These are phyloP conservation scores for Stramonita haemastoma DNA, from an alignment of 2,888 invertebrate genomes.

Conservation along the genomic window DNA sequence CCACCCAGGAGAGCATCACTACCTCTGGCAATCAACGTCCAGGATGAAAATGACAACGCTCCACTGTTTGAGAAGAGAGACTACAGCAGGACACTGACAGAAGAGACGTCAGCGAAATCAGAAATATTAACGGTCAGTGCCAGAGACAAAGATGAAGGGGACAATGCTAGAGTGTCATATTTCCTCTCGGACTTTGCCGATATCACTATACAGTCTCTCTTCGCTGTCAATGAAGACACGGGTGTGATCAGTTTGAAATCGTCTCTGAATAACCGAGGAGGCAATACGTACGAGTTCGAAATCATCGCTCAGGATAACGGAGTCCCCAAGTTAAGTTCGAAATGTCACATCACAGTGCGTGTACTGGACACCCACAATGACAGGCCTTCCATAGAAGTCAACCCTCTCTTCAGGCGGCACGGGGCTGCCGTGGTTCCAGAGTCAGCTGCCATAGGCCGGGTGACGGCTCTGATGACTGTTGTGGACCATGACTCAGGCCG, in stretches of 20 bases:
- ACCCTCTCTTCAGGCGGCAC: slow-evolving; percentile 39
- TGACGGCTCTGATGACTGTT: slow-evolving; percentile 48
- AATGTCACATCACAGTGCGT: slow-evolving; percentile 43
- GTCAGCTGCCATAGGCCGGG: slow-evolving; percentile 47
- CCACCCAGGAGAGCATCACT: slow-evolving; percentile 34
- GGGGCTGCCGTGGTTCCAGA: slow-evolving; percentile 48
- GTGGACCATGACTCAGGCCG: slow-evolving; percentile 48
- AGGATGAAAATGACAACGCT: slow-evolving; percentile 49
- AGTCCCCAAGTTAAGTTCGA: slow-evolving; percentile 43
- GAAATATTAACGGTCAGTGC: slow-evolving; percentile 47
- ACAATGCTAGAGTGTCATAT: slow-evolving; percentile 50
- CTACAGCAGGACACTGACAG: slow-evolving; percentile 46
- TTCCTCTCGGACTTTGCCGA: slow-evolving; percentile 41
- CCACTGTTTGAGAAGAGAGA: slow-evolving; percentile 42
- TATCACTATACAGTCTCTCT: slow-evolving; percentile 39
- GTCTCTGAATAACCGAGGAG: slow-evolving; percentile 47
- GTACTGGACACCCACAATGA: slow-evolving; percentile 52
- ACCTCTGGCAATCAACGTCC: slow-evolving; percentile 42
- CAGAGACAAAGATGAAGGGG: slow-evolving; percentile 47
- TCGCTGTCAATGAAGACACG: slow-evolving; percentile 44
- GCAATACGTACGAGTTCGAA: slow-evolving; percentile 47
- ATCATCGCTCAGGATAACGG: slow-evolving; percentile 51
- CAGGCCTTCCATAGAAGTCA: slow-evolving; percentile 47
- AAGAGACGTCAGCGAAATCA: slow-evolving; percentile 40
- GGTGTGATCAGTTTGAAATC: slow-evolving; percentile 45